phyloP scores from a whole-genome alignment of 2,113 vertebrate species.

The Hipposideros armiger region DNA sequence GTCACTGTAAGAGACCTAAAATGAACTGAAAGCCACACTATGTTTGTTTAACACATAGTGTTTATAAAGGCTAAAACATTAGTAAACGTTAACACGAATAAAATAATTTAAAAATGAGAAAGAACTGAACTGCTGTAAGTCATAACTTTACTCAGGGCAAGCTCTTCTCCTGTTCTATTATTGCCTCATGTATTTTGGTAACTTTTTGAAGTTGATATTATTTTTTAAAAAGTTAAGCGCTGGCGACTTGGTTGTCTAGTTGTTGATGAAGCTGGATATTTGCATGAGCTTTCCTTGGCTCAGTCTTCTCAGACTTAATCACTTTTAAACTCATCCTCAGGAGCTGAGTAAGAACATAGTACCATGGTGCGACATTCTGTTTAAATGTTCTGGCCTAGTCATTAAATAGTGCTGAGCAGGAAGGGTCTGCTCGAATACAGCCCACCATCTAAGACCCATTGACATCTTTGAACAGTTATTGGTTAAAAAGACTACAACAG shows the following conservation, averaged over 20 bases:
- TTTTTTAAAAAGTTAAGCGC: not conserved
- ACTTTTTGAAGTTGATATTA: slow-evolving; percentile 43
- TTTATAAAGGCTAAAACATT: slow-evolving; percentile 49
- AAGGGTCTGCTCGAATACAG: not conserved
- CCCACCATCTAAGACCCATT: not conserved
- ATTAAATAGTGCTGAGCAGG: not conserved
- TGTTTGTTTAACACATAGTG: slow-evolving; percentile 1
- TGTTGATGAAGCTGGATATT: not conserved
- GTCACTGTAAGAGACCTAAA: slow-evolving; percentile 38
- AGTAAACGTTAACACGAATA: slow-evolving; percentile 20
- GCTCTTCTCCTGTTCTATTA: not conserved
- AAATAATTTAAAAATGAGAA: not conserved
- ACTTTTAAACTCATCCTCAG: not conserved
- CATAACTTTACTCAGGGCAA: not conserved
- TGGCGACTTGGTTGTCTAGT: not conserved
- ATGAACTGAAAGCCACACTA: slow-evolving; percentile 7
- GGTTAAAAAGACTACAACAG: slow-evolving; percentile 28
- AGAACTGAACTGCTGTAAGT: not conserved
- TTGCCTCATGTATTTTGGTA: not conserved
- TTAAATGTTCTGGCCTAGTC: not conserved
- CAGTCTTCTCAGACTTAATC: not conserved
- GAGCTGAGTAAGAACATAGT: not conserved
- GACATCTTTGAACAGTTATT: not conserved
- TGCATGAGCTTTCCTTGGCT: slow-evolving; percentile 42
- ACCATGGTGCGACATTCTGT: accelerated